Evolutionary conservation across 2,113 vertebrate genomes (phyloP), one percentile per base, ranked within the genome.

Genomic region (Eptatretus burgeri): DNA sequence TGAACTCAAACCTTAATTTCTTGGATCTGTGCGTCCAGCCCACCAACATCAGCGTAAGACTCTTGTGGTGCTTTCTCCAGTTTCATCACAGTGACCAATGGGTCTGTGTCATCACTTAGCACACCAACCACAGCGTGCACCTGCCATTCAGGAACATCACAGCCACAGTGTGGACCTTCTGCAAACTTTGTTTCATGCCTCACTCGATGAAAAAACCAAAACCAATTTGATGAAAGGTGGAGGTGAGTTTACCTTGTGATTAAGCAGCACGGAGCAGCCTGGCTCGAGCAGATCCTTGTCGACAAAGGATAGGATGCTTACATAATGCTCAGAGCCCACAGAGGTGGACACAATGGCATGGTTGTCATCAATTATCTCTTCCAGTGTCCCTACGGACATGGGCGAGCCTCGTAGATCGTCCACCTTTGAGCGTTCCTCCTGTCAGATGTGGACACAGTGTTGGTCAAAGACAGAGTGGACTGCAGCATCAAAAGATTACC

Each of bases 341-440:
- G 91, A 96, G 0, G 91, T 96, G 63, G 91, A 96, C 56, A 98
- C 91, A 0, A 94, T 96, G 66, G 91, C 89, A 0, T 98, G 91
- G 75, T 96, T 98, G 74, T 98, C 91, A 64, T 94, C 91, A 14
- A 98, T 96, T 68, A 96, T 98, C 74, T 98, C 91, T 71, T 98
- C 91, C 68, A 94, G 71, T 14, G 85, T 96, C 51, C 91, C 91
- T 13, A 96, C 88, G 0, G 91, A 96, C 91, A 98, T 98, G 0
- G 91, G 89, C 1, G 91, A 94, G 13, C 91, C 91, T 50, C 89
- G 77, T 68, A 96, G 77, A 67, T 98, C 91, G 63, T 98, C 91
- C 51, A 96, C 89, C 70, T 98, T 98, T 13, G 91, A 98, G 66
- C 91, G 80, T 66, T 98, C 91, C 67, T 96, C 89, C 91, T 98